These are phyloP conservation scores for Mormoops blainvillei DNA, from an alignment of 2,113 vertebrate genomes.

Conservation along the genomic window DNA sequence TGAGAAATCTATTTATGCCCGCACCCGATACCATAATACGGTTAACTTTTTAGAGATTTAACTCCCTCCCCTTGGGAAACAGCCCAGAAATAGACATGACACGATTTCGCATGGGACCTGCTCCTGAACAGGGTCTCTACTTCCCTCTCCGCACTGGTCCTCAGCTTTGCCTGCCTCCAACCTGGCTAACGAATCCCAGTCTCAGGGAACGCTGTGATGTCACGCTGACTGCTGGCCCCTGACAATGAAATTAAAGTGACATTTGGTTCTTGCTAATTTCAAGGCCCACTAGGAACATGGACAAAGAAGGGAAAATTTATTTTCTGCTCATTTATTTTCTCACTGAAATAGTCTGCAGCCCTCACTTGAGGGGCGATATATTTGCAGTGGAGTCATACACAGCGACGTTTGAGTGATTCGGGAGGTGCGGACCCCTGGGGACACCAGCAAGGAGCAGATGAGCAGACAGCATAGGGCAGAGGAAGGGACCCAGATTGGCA, in stretches of 20 bases:
- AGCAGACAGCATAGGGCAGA: background rate
- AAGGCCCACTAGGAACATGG: slow-evolving; percentile 40
- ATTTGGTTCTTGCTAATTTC: background rate
- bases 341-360: background rate
- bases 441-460: background rate
- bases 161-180: background rate
- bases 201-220: background rate
- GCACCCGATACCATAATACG: background rate
- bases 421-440: background rate
- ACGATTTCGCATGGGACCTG: background rate
- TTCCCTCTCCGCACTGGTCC: background rate
- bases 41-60: background rate
- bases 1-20: background rate
- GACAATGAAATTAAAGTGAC: background rate
- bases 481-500: background rate
- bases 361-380: background rate
- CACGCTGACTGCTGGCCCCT: background rate
- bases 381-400: background rate
- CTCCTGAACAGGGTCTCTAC: background rate
- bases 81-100: background rate
- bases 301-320: slow-evolving; percentile 32
- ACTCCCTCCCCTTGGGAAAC: background rate
- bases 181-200: background rate
- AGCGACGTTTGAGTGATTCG: background rate
- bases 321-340: slow-evolving; percentile 41